phyloP scores from a whole-genome alignment of 1,140 invertebrate genomes.

The Triops cancriformis region DNA sequence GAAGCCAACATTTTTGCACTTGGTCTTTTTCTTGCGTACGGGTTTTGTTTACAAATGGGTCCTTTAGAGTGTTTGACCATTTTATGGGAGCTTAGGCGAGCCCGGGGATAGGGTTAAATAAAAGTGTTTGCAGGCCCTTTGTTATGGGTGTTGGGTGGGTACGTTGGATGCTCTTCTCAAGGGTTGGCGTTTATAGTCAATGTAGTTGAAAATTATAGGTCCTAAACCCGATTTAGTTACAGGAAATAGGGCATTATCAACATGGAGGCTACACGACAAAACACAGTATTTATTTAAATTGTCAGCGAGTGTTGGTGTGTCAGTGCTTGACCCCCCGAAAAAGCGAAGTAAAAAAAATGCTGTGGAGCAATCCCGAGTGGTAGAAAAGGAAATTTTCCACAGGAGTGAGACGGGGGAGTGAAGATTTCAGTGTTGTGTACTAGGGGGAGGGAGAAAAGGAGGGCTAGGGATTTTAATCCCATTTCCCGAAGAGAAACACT shows the following conservation, averaged over 20 bases:
- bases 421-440: background rate
- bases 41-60: background rate
- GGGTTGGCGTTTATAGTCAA: slow-evolving; percentile 9
- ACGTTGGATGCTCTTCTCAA: background rate
- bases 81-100: background rate
- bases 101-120: background rate
- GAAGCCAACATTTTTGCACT: background rate
- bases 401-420: background rate
- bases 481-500: background rate
- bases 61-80: background rate
- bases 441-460: background rate
- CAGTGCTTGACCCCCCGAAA: background rate
- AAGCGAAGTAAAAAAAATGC: background rate
- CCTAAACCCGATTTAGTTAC: background rate
- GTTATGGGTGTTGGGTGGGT: background rate
- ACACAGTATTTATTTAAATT: background rate
- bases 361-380: background rate
- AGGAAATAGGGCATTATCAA: background rate
- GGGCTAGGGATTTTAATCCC: background rate
- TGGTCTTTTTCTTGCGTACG: background rate
- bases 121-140: background rate
- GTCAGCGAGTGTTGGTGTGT: background rate
- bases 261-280: background rate
- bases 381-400: background rate
- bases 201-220: slow-evolving; percentile 2